These are phyloP conservation scores for Drosophila mauritiana DNA, from an alignment of 1,140 invertebrate genomes.

Conservation along the genomic window DNA sequence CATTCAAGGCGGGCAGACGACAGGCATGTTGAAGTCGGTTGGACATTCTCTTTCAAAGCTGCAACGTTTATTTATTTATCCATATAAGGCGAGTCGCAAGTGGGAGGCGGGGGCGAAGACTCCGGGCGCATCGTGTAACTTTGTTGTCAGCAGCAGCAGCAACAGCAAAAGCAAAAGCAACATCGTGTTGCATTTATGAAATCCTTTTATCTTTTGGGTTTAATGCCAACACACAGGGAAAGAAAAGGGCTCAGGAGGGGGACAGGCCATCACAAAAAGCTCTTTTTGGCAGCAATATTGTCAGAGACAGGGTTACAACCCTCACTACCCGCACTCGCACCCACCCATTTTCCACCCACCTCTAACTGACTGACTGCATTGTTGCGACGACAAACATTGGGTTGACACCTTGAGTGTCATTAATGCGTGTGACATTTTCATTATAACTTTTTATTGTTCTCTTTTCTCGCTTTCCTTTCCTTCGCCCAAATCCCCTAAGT, in stretches of 20 bases:
- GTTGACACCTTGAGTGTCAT: slow-evolving; percentile 79
- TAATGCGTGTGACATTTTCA: slow-evolving; percentile 80
- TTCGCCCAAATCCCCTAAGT: not conserved
- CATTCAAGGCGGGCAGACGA: slow-evolving; percentile 30
- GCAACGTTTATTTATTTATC: slow-evolving; percentile 74
- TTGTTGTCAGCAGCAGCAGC: slow-evolving; percentile 64
- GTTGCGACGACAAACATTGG: slow-evolving; percentile 50
- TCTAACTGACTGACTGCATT: slow-evolving; percentile 31
- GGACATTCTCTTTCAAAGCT: slow-evolving; percentile 63
- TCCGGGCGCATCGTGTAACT: slow-evolving; percentile 64
- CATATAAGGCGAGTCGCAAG: slow-evolving; percentile 9
- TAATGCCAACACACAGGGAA: slow-evolving; percentile 56
- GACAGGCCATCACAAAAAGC: slow-evolving; percentile 62
- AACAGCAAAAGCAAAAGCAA: slow-evolving; percentile 19
- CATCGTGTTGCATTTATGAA: slow-evolving; percentile 79
- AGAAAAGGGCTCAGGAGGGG: slow-evolving; percentile 30
- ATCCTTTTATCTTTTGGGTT: slow-evolving; percentile 78
- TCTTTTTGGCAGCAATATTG: slow-evolving; percentile 79
- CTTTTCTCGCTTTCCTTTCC: not conserved
- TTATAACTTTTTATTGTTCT: slow-evolving; percentile 69
- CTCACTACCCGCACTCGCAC: not conserved
- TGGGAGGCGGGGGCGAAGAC: not conserved
- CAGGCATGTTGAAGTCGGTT: slow-evolving; percentile 68
- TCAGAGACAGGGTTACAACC: slow-evolving; percentile 63
- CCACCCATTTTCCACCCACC: not conserved